Evolutionary conservation across 2,113 vertebrate genomes (phyloP).

Genomic region (Tichodroma muraria): DNA sequence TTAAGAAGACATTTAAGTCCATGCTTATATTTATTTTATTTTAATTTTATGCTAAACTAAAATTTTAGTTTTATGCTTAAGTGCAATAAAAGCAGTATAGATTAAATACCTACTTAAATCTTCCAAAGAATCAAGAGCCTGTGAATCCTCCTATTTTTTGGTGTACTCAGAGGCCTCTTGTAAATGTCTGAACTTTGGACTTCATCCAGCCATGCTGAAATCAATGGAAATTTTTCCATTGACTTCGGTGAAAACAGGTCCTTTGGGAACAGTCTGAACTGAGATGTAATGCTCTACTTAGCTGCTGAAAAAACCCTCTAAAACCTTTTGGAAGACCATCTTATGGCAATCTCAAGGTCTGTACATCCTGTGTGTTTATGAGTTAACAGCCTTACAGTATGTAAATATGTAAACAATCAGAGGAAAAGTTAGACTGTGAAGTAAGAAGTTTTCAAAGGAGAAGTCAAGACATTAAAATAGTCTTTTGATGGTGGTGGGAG

Average conservation of each 20-base stretch:
- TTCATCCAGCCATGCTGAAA: slow-evolving; percentile 17
- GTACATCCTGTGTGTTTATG: background rate
- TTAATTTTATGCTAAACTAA: background rate
- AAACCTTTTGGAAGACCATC: background rate
- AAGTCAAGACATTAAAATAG: background rate
- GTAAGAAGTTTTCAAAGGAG: background rate
- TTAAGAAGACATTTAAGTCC: background rate
- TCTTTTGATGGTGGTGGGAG: background rate
- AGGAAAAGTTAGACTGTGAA: background rate
- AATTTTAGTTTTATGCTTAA: background rate
- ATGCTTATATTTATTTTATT: background rate
- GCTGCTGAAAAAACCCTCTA: background rate
- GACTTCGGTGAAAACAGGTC: background rate
- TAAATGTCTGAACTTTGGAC: slow-evolving; percentile 11
- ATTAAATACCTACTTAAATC: background rate
- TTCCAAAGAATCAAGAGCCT: background rate
- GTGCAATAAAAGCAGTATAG: background rate
- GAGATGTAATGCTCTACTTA: background rate
- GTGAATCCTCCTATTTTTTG: background rate
- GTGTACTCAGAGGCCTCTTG: background rate
- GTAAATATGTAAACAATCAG: background rate
- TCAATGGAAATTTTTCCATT: slow-evolving; percentile 25
- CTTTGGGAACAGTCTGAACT: slow-evolving; percentile 7
- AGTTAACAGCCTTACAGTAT: background rate
- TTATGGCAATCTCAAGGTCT: background rate